Conservation (phyloP, 2,888 invertebrate species). For the Sepioteuthis lessoniana region DNA sequence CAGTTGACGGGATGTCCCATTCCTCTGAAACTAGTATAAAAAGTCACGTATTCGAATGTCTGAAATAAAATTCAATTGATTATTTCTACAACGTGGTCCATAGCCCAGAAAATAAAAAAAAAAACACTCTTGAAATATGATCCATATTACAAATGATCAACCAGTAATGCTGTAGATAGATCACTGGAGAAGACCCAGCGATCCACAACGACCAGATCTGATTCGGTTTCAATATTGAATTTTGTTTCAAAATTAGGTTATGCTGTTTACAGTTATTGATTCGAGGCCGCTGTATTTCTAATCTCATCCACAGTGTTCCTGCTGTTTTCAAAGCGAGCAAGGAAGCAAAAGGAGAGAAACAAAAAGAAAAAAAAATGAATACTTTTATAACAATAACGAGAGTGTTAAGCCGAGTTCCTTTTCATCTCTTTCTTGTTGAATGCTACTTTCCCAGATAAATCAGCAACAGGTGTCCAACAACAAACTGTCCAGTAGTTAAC, state of each 20-base stretch:
- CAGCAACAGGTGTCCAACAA: background rate
- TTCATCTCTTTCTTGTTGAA: background rate
- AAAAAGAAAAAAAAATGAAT: background rate
- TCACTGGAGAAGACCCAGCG: background rate
- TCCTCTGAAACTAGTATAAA: no score
- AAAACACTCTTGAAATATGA: no score
- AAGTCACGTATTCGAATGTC: no score
- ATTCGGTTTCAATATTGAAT: background rate
- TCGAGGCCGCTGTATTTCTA: background rate
- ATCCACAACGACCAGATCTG: background rate
- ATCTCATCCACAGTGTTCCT: background rate
- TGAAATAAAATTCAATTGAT: no score
- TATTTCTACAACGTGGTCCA: no score
- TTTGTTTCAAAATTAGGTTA: background rate
- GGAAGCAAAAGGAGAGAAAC: background rate
- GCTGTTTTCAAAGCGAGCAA: background rate
- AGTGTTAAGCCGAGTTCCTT: background rate
- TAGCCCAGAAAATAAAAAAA: no score
- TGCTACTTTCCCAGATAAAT: constrained; percentile 3
- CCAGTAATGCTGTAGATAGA: background rate
- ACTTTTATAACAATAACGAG: background rate
- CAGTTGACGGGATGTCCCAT: no score
- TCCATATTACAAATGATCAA: no score
- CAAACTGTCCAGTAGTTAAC: background rate
- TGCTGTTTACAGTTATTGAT: background rate